These are phyloP conservation scores for Trididemnum clinides DNA, from an alignment of 23 tunicate genomes.

Conservation along the genomic window DNA sequence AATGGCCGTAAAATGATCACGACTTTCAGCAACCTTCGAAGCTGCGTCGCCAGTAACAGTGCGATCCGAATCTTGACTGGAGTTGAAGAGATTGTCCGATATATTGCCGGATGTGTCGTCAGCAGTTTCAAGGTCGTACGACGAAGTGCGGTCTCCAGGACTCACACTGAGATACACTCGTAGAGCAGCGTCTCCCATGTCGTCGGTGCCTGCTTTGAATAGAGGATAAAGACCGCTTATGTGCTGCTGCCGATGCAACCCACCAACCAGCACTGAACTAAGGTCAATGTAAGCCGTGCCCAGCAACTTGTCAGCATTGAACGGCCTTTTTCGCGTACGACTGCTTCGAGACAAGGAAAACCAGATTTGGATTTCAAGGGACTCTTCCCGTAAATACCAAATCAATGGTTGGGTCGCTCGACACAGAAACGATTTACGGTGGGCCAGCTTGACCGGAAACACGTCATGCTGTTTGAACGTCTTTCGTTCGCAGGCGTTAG, in stretches of 20 bases:
- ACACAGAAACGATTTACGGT: constrained; percentile 77
- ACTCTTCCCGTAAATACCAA: constrained; percentile 79
- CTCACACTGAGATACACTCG: constrained; percentile 72
- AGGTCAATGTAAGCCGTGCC: constrained; percentile 60
- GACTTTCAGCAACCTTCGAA: background rate
- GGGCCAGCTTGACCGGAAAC: constrained; percentile 59
- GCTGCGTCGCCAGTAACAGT: background rate
- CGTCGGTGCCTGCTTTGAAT: constrained; percentile 68
- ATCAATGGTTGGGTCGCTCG: constrained; percentile 54
- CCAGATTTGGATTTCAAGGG: constrained; percentile 69
- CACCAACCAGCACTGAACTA: constrained; percentile 44
- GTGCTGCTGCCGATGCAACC: constrained; percentile 71
- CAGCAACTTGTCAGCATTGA: constrained; percentile 60
- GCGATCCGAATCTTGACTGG: background rate
- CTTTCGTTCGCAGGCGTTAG: constrained; percentile 5
- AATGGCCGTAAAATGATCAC: constrained; percentile 40
- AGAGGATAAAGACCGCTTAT: constrained; percentile 66
- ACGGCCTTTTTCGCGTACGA: constrained; percentile 58
- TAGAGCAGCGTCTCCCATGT: constrained; percentile 48
- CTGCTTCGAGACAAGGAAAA: constrained; percentile 44
- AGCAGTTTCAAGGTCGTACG: constrained; percentile 13
- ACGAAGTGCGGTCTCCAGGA: constrained; percentile 61
- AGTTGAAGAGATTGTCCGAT: background rate
- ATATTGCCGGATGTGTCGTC: constrained; percentile 31
- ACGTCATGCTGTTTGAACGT: constrained; percentile 14